phyloP scores from a whole-genome alignment of 2,797 vertebrate species.

The Rhinatrema bivittatum region DNA sequence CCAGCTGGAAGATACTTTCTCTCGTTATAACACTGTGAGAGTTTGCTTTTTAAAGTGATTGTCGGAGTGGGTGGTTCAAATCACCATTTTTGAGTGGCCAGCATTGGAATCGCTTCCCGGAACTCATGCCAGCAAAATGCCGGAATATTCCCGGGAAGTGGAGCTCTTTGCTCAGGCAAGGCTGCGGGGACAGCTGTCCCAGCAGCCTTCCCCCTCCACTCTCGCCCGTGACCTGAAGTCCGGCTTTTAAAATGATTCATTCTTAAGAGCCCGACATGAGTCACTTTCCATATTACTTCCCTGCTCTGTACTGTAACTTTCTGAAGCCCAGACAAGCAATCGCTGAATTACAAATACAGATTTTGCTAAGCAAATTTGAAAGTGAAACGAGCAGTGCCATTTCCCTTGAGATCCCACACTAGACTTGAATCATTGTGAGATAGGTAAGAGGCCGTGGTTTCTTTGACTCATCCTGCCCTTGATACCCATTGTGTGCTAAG shows the following conservation, averaged over 20 bases:
- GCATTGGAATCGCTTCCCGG: too few species aligned
- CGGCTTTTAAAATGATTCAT: slow-evolving; percentile 15
- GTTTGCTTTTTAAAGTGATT: too few species aligned
- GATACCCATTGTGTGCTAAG: too few species aligned
- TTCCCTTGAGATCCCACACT: slow-evolving; percentile 41
- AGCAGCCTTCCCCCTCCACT: slow-evolving; percentile 10
- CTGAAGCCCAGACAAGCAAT: slow-evolving; percentile 40
- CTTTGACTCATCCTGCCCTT: background rate
- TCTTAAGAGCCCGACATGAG: slow-evolving; percentile 31
- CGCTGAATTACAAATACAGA: slow-evolving; percentile 30
- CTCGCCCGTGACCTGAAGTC: slow-evolving; percentile 7
- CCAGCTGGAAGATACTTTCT: too few species aligned
- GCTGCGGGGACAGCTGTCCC: background rate
- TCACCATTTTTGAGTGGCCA: too few species aligned
- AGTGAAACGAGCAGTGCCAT: slow-evolving; percentile 57
- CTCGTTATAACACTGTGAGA: too few species aligned
- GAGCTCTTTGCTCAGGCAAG: too few species aligned
- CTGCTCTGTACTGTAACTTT: slow-evolving; percentile 31
- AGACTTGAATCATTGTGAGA: slow-evolving; percentile 28
- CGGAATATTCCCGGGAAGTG: too few species aligned
- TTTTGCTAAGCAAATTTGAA: slow-evolving; percentile 47
- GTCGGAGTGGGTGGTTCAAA: too few species aligned
- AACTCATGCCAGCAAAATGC: too few species aligned
- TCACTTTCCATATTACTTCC: slow-evolving; percentile 35
- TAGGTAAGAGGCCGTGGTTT: slow-evolving; percentile 16